phyloP scores from a whole-genome alignment of 1,140 invertebrate species.

The Euwallacea similis region DNA sequence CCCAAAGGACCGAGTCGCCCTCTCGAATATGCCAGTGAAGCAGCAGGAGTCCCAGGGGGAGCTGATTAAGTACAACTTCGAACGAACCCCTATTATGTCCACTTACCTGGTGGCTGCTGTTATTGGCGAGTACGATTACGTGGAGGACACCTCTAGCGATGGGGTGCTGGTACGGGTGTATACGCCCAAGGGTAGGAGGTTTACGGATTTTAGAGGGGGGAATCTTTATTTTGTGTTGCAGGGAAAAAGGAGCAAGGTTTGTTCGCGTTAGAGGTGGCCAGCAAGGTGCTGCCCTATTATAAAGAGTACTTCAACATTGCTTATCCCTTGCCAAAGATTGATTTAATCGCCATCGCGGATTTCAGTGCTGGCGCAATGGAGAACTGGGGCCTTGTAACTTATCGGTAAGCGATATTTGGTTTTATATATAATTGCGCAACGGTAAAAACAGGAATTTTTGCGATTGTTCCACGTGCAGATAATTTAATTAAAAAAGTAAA shows the following conservation, averaged over 20 bases:
- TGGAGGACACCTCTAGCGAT: constrained; percentile 79
- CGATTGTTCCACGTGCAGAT: too few species aligned
- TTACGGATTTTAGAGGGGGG: too few species aligned
- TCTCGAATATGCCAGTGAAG: constrained; percentile 92
- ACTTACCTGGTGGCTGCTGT: constrained; percentile 93
- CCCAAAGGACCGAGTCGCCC: constrained; percentile 73
- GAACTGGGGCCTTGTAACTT: constrained; percentile 90
- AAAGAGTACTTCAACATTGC: constrained; percentile 93
- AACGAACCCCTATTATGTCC: constrained; percentile 92
- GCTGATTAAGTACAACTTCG: constrained; percentile 67
- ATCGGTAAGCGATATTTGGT: constrained; percentile 48
- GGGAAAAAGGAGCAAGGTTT: constrained; percentile 81
- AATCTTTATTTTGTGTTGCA: constrained; percentile 1
- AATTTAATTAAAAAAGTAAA: too few species aligned
- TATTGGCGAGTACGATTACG: constrained; percentile 92
- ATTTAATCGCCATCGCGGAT: constrained; percentile 93
- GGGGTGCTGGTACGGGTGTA: constrained; percentile 88
- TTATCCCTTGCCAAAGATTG: constrained; percentile 95
- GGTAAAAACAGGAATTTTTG: too few species aligned
- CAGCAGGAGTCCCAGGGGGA: constrained; percentile 56
- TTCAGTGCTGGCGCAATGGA: constrained; percentile 94
- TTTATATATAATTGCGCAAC: too few species aligned
- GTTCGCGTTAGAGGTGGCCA: constrained; percentile 87
- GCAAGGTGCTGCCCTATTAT: constrained; percentile 87
- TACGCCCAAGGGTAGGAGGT: constrained; percentile 72